Evolutionary conservation across 2,888 invertebrate species (phyloP), one percentile per base, ranked within the genome.

Genomic region (Anthophora plumipes): DNA sequence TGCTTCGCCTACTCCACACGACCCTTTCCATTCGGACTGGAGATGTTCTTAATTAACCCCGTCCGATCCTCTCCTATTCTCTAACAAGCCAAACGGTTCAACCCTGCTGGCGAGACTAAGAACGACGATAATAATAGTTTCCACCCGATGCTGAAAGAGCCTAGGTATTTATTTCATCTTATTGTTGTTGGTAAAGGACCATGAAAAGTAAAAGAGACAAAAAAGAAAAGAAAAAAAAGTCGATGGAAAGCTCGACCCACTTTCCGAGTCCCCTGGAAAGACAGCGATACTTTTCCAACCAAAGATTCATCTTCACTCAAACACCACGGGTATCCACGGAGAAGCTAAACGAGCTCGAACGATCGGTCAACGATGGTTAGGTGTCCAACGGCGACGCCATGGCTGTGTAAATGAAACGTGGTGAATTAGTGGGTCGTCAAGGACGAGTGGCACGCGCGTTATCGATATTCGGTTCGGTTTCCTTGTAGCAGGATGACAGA

Each of bases 401-500:
- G 39, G 7, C 1, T 5, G 4, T 37, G 64, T 12, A 25, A 41
- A 14, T 11, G 54, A 55, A 59, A 54, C 50, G 69, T 43, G 52
- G 59, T 59, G 64, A 80, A 77, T 87, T 87, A 90, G 83, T 88
- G 86, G 91, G 88, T 90, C 90, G 90, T 76, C 89, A 41, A 54
- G 41, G 85, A 89, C 90, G 89, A 88, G 89, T 89, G 88, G 76
- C 86, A 88, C 85, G 89, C 83, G 86, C 80, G 87, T 81, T 91
- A 91, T 91, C 89, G 91, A 91, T n/a, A n/a, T 31, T 31, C 31
- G 31, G 31, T 91, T 91, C 78, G 85, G 89, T 87, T 88, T 89
- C 86, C 86, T 88, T 77, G 90, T 79, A 57, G 83, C 85, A 78
- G 87, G 89, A 91, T 90, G 91, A 91, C 91, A 90, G 91, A 87